Evolutionary conservation across 2,888 invertebrate species (phyloP).

Genomic region (Tipula confusa): DNA sequence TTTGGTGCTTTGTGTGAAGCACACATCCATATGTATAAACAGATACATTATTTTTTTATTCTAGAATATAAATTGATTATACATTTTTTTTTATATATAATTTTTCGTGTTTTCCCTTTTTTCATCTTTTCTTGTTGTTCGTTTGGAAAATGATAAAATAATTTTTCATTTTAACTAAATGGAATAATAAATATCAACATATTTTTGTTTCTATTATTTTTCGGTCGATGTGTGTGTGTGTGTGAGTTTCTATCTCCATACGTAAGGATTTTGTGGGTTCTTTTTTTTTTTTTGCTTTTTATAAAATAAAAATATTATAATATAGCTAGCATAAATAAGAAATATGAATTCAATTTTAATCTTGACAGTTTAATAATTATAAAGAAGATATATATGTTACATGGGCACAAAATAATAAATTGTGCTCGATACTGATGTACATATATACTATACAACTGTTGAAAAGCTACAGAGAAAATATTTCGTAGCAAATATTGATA

Average conservation of each 20-base stretch:
- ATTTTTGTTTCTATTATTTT: background rate
- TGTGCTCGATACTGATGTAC: background rate
- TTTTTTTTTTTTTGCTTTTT: no score
- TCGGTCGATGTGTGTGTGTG: background rate
- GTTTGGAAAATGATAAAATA: background rate
- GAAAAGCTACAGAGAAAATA: background rate
- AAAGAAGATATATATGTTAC: background rate
- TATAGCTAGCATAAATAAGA: background rate
- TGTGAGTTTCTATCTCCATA: background rate
- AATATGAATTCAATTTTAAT: conserved; percentile 20
- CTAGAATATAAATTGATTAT: background rate
- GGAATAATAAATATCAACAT: conserved; percentile 12
- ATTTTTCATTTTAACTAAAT: conserved; percentile 5
- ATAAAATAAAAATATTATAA: background rate
- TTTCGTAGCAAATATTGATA: background rate
- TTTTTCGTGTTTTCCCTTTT: background rate
- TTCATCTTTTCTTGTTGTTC: conserved; percentile 9
- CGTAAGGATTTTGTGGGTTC: background rate
- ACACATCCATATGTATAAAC: background rate
- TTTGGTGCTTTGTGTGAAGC: background rate
- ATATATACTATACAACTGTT: background rate
- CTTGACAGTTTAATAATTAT: conserved; percentile 16
- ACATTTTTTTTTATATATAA: background rate
- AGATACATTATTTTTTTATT: background rate
- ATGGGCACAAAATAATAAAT: background rate